Conservation (phyloP, 1,140 invertebrate genomes). For the Pseudachorutes palmiensis region DNA sequence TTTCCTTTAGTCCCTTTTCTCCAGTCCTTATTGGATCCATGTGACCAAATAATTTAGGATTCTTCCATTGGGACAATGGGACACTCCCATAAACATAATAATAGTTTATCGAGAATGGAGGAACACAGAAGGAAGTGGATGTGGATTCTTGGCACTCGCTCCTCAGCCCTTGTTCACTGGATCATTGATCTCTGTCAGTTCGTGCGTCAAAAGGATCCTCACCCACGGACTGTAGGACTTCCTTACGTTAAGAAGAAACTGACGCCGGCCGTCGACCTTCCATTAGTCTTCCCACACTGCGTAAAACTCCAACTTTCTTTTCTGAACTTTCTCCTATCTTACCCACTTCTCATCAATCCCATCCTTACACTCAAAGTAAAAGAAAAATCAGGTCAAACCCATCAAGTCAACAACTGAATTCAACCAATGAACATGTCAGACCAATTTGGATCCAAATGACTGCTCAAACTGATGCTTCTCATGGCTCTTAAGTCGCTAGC, state of each 20-base stretch:
- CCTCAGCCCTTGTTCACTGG: background rate
- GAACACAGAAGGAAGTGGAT: background rate
- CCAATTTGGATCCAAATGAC: too few relatives aligned
- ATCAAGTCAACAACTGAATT: background rate
- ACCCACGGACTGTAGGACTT: background rate
- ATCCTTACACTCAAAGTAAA: background rate
- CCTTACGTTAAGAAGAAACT: background rate
- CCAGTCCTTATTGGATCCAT: background rate
- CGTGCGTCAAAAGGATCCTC: background rate
- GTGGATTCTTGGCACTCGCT: background rate
- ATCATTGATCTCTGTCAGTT: conserved; percentile 12
- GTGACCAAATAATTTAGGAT: conserved; percentile 7
- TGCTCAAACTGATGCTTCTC: too few relatives aligned
- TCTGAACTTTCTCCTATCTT: too few relatives aligned
- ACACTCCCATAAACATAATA: background rate
- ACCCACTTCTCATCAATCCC: conserved; percentile 1
- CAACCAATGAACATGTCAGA: too few relatives aligned
- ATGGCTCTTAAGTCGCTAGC: too few relatives aligned
- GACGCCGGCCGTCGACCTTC: background rate
- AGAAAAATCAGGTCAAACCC: background rate
- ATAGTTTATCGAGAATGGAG: conserved; percentile 4
- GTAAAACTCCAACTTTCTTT: background rate
- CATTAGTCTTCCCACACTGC: background rate
- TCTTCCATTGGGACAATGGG: background rate
- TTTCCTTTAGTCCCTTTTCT: too few relatives aligned